Evolutionary conservation across 2,797 vertebrate species (phyloP), one percentile per base, ranked within the genome.

Genomic region (Carapus acus): DNA sequence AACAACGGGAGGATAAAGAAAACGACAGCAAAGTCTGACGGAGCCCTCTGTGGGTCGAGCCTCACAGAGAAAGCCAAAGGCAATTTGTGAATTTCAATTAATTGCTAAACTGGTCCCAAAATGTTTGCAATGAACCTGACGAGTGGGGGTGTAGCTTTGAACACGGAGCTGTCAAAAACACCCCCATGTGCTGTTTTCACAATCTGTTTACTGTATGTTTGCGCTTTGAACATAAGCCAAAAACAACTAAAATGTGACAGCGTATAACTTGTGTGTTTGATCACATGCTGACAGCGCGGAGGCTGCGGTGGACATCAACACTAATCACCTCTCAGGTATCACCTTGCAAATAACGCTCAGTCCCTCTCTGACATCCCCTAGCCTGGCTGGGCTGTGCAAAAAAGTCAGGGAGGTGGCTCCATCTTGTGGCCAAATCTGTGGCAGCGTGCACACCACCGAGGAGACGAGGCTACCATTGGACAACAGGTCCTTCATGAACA

Each of bases 371-470:
- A n/a, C 63, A 66, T 67, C 59, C 57, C 66, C 64, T 54, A 54
- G 37, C 29, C 22, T 17, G 29, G 19, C 41, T 54, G n/a, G 21
- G 17, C 11, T 0, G 3, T 29, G 58, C 37, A 52, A 15, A 69
- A 54, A 57, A 70, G 80, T 36, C 14, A 15, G n/a, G 14, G 37
- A 71, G 57, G 77, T 76, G 73, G 65, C 83, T 55, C 87, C 71
- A 83, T 78, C 86, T 82, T 60, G 78, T 87, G 88, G 83, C 42
- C 12, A 45, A 21, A 55, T 6, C 4, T 14, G 24, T 58, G 69
- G 73, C 5, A 64, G 18, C 47, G 49, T 6, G 1, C 13, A 1
- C 17, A 21, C 2, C 4, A 24, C 5, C 12, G 21, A 16, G 42
- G 44, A 33, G 14, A 33, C n/a, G n/a, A n/a, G n/a, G n/a, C n/a